These are phyloP conservation scores for Epirrita christyi DNA, from an alignment of 2,888 invertebrate genomes.

Conservation along the genomic window DNA sequence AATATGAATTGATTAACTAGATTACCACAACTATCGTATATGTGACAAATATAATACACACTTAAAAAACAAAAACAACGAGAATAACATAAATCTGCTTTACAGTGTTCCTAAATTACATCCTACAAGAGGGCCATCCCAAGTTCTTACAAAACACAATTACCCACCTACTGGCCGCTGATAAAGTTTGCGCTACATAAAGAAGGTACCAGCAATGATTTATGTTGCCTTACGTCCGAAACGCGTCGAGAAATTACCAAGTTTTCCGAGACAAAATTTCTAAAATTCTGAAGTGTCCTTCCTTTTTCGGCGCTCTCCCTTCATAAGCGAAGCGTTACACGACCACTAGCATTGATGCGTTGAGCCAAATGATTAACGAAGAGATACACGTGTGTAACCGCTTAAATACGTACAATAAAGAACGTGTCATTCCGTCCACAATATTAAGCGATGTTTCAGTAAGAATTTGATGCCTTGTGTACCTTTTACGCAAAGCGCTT, in stretches of 20 bases:
- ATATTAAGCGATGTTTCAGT: too few relatives aligned
- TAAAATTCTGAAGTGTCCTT: conserved; percentile 78
- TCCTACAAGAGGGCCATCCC: conserved; percentile 19
- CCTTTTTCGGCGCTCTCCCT: conserved; percentile 40
- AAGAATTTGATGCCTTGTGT: too few relatives aligned
- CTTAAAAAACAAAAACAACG: not conserved
- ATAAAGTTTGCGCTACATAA: conserved; percentile 56
- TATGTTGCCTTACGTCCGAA: conserved; percentile 65
- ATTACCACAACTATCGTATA: too few relatives aligned
- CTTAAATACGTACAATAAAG: too few relatives aligned
- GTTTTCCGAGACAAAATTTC: conserved; percentile 74
- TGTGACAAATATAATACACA: too few relatives aligned
- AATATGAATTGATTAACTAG: too few relatives aligned
- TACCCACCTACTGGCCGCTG: conserved; percentile 41
- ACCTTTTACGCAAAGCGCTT: too few relatives aligned
- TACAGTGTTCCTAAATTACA: conserved; percentile 8
- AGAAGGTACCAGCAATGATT: conserved; percentile 66
- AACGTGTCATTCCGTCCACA: too few relatives aligned
- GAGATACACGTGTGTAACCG: too few relatives aligned
- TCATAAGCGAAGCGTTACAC: conserved; percentile 10
- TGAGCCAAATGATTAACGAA: not conserved
- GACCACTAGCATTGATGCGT: not conserved
- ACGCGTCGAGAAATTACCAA: conserved; percentile 66
- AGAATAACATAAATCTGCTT: conserved; percentile 1
- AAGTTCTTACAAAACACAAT: conserved; percentile 33